Base-by-base conservation (phyloP, 35 echinoderm and acorn worm species). In the Lytechinus variegatus region DNA sequence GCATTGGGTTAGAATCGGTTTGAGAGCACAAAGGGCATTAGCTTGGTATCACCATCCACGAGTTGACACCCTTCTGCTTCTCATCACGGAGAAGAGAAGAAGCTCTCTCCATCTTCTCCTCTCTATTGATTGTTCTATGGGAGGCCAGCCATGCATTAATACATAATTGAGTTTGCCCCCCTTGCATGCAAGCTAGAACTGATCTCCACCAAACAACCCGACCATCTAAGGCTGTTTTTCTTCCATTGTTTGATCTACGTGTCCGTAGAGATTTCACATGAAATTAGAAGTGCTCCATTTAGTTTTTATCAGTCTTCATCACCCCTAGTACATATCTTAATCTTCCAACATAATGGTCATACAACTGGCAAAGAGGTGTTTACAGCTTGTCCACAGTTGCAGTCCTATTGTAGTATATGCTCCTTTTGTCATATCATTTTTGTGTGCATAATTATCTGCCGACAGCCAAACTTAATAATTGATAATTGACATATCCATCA, bases 141-240 rank as follows among this genome's bases (percentile, higher is more conserved):
- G 16, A n/a, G 66, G 19, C 66, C 88, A 90, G 88, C 88, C 88
- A 90, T 90, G 88, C 88, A 90, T 90, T 90, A 90, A 90, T 54
- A 90, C 88, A 52, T 90, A 90, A 90, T 90, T 54, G 52, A 90
- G 88, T 90, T 90, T 54, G 29, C 88, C 66, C 19, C 88, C 66
- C 19, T 28, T 90, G 88, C 7, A 90, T 90, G 28, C 27, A 89
- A 24, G 56, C 86, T n/a, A 9, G 29, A 12, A 44, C 3, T 90
- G 88, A 90, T 90, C 52, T 52, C 88, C 52, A 28, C n/a, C n/a
- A n/a, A n/a, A n/a, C 33, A 44, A 44, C 88, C 88, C 9, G 28
- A 16, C 52, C 29, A 44, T 79, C 16, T 24, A 79, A 13, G 24
- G 61, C 2, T 71, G 21, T 79, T 79, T 79, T 79, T 79, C 66